These are phyloP conservation scores for Thamnophis elegans DNA, from an alignment of 2,797 vertebrate species.

Conservation along the genomic window DNA sequence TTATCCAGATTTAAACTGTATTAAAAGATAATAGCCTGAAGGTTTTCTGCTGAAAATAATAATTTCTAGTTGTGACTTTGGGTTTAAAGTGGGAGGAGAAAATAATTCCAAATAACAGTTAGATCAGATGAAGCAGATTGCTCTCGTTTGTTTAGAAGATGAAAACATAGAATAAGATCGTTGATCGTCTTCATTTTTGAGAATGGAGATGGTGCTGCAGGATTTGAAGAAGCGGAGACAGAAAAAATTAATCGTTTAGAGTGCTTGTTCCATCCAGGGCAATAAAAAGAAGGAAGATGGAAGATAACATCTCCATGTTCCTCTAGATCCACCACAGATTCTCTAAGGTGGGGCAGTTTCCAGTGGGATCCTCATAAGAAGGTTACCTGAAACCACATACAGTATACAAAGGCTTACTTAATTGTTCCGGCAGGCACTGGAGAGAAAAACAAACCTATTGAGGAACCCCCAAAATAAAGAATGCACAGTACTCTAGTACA, in stretches of 20 bases:
- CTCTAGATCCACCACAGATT: not conserved
- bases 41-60: not conserved
- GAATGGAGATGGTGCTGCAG: not conserved
- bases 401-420: not conserved
- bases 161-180: not conserved
- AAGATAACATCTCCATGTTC: not conserved
- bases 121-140: not conserved
- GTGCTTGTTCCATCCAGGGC: not conserved
- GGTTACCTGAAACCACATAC: not conserved
- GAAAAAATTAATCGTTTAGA: not conserved
- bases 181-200: not conserved
- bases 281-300: not conserved
- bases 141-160: not conserved
- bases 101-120: slow-evolving; percentile 24
- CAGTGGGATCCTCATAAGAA: not conserved
- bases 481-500: not conserved
- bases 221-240: not conserved
- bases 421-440: not conserved
- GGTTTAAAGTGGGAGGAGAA: not conserved
- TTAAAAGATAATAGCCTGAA: not conserved
- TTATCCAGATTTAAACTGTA: not conserved
- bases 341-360: not conserved
- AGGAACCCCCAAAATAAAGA: not conserved
- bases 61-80: not conserved
- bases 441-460: not conserved